Percentiles rank a stretch among this genome's conserved stretches.
Evolutionary conservation across 2,113 vertebrate species (phyloP).

Genomic region (Gasterosteus nipponicus): DNA sequence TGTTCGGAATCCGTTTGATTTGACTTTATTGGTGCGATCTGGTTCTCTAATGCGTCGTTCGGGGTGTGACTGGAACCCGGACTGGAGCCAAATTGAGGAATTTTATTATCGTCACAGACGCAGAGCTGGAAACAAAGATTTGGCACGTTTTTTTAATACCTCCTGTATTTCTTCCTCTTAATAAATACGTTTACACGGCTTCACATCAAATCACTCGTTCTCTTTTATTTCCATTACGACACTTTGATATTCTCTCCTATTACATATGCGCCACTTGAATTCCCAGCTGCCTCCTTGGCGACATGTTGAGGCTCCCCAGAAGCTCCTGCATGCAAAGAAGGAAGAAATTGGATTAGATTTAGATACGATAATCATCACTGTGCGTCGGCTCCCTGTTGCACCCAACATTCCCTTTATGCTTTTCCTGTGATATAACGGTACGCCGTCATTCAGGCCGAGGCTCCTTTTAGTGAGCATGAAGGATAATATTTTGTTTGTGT

Average conservation of each 20-base stretch:
- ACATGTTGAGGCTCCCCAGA: conserved; percentile 53
- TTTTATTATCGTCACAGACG: conserved; percentile 60
- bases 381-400: conserved; percentile 19
- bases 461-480: conserved; percentile 15
- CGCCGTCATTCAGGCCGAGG: background rate
- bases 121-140: conserved; percentile 51
- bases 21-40: conserved; percentile 70
- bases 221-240: conserved; percentile 33
- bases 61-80: conserved; percentile 53
- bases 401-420: conserved; percentile 27
- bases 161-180: conserved; percentile 25
- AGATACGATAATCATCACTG: conserved; percentile 50
- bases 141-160: conserved; percentile 22
- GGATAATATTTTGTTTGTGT: background rate
- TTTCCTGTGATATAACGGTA: conserved; percentile 20
- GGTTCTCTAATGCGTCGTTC: conserved; percentile 52
- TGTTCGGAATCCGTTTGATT: conserved; percentile 67
- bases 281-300: conserved; percentile 45
- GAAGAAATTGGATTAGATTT: conserved; percentile 53
- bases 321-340: conserved; percentile 35
- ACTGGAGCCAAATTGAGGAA: conserved; percentile 52
- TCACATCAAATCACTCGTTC: conserved; percentile 31
- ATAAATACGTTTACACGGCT: conserved; percentile 53
- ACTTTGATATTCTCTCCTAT: conserved; percentile 42
- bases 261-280: conserved; percentile 38